Conservation (phyloP, 2,113 vertebrate species). For the Azemiops feae region DNA sequence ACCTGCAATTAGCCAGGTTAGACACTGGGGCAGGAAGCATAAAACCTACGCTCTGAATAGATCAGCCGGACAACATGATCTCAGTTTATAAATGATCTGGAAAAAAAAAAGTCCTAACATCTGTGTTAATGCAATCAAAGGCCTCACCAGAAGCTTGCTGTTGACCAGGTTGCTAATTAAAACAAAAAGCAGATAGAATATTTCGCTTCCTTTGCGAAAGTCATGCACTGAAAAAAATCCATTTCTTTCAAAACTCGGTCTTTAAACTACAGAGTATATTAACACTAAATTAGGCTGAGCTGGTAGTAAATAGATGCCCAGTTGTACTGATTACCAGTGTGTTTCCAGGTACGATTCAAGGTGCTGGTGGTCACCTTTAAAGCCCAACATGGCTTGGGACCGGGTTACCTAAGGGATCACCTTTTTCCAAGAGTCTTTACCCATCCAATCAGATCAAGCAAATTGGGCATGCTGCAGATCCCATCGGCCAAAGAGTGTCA, state of each 20-base stretch:
- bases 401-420: no score
- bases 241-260: conserved; percentile 44
- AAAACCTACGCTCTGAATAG: background rate
- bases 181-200: conserved; percentile 28
- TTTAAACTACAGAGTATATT: conserved; percentile 37
- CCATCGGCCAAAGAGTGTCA: no score
- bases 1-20: background rate
- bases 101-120: conserved; percentile 11
- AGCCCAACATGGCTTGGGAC: no score
- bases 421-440: no score
- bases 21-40: background rate
- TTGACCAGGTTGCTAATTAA: conserved; percentile 41
- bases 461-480: no score
- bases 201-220: background rate
- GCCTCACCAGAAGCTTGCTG: conserved; percentile 28
- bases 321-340: no score
- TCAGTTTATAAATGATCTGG: background rate
- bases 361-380: no score
- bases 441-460: no score
- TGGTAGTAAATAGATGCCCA: no score
- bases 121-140: background rate
- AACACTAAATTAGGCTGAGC: no score
- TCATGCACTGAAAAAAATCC: conserved; percentile 43
- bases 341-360: no score
- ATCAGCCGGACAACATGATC: background rate